A percentile compares a stretch with the other conserved stretches of the same genome.
Evolutionary conservation across 2,888 invertebrate genomes (phyloP).

Genomic region (Lepidocyrtoides sp.): DNA sequence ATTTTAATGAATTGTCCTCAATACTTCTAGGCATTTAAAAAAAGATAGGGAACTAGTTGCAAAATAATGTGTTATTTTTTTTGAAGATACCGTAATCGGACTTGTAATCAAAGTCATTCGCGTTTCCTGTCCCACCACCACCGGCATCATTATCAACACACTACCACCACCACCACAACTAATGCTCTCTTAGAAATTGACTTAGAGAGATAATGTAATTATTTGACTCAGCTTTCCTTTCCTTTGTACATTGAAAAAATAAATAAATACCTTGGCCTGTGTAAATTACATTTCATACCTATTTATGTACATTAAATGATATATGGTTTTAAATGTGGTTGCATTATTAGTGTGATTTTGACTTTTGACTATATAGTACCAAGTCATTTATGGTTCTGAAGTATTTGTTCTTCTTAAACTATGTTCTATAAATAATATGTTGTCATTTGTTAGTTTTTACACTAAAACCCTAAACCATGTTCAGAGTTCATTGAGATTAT

Average conservation of each 20-base stretch:
- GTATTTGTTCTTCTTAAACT: no score
- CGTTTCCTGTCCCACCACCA: not conserved
- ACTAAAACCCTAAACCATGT: no score
- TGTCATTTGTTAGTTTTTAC: no score
- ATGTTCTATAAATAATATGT: no score
- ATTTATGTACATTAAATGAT: no score
- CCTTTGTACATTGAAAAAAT: not conserved
- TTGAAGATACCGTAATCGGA: conserved; percentile 20
- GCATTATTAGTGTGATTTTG: no score
- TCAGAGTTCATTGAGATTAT: no score
- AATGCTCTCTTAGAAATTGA: not conserved
- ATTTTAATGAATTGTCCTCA: not conserved
- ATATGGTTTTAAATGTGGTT: no score
- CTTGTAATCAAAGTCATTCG: conserved; percentile 25
- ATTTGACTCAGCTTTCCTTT: not conserved
- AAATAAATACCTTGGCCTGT: not conserved
- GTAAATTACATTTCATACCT: not conserved
- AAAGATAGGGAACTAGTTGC: not conserved
- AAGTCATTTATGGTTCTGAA: no score
- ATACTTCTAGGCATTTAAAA: not conserved
- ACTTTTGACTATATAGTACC: no score
- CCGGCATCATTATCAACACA: no score
- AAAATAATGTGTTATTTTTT: conserved; percentile 1
- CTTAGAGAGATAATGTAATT: not conserved
- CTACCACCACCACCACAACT: no score